phyloP scores from a whole-genome alignment of 2,888 invertebrate genomes.

The Campopleginae sp. region DNA sequence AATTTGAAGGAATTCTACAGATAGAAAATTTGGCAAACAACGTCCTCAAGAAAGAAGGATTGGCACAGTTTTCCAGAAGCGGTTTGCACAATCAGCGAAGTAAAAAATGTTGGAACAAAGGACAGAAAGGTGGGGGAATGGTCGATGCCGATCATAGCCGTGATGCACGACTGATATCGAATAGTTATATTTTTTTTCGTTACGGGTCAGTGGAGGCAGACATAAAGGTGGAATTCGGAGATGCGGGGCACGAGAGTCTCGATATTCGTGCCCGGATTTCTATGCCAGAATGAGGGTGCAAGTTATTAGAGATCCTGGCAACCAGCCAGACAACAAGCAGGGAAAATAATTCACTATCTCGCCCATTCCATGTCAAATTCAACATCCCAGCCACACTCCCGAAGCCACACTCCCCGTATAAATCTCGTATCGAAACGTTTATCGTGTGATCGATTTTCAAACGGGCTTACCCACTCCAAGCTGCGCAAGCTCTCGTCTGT shows the following conservation, averaged over 20 bases:
- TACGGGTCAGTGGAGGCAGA: slow-evolving; percentile 28
- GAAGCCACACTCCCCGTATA: slow-evolving; percentile 34
- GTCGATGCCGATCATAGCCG: slow-evolving; percentile 7
- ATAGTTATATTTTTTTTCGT: slow-evolving; percentile 37
- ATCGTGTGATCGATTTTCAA: slow-evolving; percentile 51
- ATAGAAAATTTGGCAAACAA: no score
- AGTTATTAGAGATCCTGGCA: slow-evolving; percentile 65
- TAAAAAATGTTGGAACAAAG: slow-evolving; percentile 2
- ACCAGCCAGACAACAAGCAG: slow-evolving; percentile 61
- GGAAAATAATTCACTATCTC: slow-evolving; percentile 57
- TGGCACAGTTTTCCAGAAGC: neutral
- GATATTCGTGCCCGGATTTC: slow-evolving; percentile 60
- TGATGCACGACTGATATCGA: slow-evolving; percentile 46
- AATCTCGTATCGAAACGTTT: slow-evolving; percentile 52
- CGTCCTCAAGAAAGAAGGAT: no score
- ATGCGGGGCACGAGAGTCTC: slow-evolving; percentile 50
- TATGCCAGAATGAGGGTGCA: slow-evolving; percentile 55
- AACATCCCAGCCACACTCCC: slow-evolving; percentile 20
- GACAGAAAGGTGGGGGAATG: neutral
- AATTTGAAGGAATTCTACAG: no score
- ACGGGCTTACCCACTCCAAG: slow-evolving; percentile 30
- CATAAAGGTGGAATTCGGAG: slow-evolving; percentile 6
- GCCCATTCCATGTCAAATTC: slow-evolving; percentile 39
- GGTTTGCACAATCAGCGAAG: neutral
- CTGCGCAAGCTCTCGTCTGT: slow-evolving; percentile 33